A percentile compares a stretch with the other conserved stretches of the same genome.
These are phyloP conservation scores for Ischnus inquisitorius DNA, from an alignment of 2,888 invertebrate species.

Conservation along the genomic window DNA sequence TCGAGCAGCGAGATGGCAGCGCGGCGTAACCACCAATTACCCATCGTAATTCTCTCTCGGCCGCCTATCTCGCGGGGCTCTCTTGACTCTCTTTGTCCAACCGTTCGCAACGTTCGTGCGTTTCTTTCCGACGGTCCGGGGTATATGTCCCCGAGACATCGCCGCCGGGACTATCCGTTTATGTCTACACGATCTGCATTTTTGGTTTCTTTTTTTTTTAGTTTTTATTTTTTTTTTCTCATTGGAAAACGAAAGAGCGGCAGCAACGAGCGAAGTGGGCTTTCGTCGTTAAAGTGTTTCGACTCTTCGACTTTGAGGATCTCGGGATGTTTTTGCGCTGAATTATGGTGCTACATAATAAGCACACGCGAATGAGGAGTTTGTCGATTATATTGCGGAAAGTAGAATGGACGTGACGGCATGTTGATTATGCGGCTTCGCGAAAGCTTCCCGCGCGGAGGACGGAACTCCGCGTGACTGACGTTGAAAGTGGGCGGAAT, in stretches of 20 bases:
- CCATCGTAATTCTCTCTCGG: slow-evolving; percentile 69
- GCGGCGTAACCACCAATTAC: slow-evolving; percentile 74
- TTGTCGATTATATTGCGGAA: background rate
- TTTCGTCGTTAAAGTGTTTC: background rate
- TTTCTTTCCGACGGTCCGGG: slow-evolving; percentile 19
- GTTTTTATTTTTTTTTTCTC: too few species aligned
- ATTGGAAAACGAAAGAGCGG: background rate
- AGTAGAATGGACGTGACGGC: too few species aligned
- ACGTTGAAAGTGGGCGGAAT: too few species aligned
- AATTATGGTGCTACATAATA: background rate
- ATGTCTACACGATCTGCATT: slow-evolving; percentile 70
- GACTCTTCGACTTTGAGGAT: background rate
- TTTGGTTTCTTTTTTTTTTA: slow-evolving; percentile 48
- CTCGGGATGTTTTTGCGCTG: background rate
- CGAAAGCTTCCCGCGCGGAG: too few species aligned
- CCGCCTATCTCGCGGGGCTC: slow-evolving; percentile 52
- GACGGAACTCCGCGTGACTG: too few species aligned
- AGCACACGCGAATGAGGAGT: background rate
- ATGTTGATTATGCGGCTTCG: too few species aligned
- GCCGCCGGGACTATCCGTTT: slow-evolving; percentile 58
- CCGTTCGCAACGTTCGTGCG: background rate
- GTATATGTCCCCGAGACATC: slow-evolving; percentile 30
- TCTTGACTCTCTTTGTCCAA: slow-evolving; percentile 21
- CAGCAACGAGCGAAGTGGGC: background rate
- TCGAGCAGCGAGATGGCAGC: slow-evolving; percentile 73